Base-by-base conservation (phyloP, 2,113 vertebrate species). In the Zingel zingel region DNA sequence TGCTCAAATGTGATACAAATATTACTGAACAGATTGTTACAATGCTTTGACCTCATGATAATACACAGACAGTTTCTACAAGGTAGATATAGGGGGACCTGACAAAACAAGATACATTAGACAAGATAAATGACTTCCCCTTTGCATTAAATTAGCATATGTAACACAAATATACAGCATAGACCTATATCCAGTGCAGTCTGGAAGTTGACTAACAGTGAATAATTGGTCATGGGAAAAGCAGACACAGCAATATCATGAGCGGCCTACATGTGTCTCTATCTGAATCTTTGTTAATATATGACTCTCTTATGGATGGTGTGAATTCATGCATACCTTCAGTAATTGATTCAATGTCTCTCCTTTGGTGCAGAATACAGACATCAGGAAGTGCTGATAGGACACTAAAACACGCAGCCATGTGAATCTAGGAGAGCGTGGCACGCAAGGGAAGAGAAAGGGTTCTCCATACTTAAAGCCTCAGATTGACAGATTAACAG, bases 361-460 rank as follows among this genome's bases (percentile, higher is more conserved):
- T 79, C 68, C 81, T 77, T 82, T 57, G 79, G 79, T 81, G 82
- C 27, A 74, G 77, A 82, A 84, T 74, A 43, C 69, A 88, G 85
- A 91, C 83, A 85, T 64, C 69, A 83, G 61, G 68, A 90, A 90
- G 72, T 88, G 90, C 90, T 91, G 91, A 93, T 84, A 77, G 88
- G 87, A 91, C 89, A 89, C 82, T 89, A 89, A 89, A 86, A 62
- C 68, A 65, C 27, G 77, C 86, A 76, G 70, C 58, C 73, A 51
- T 72, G 83, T 89, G 85, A 76, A 81, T 79, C 81, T 13, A 36
- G 65, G 70, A 73, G 33, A 68, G 47, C 79, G 72, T 13, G 27
- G 57, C 69, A 77, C 5, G 10, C 36, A 6, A 69, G 19, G 51
- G 54, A 74, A 53, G 43, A 59, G 23, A 74, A 79, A 50, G 21